Base-by-base conservation (phyloP, 2,888 invertebrate genomes). In the Habroteleia sp. region DNA sequence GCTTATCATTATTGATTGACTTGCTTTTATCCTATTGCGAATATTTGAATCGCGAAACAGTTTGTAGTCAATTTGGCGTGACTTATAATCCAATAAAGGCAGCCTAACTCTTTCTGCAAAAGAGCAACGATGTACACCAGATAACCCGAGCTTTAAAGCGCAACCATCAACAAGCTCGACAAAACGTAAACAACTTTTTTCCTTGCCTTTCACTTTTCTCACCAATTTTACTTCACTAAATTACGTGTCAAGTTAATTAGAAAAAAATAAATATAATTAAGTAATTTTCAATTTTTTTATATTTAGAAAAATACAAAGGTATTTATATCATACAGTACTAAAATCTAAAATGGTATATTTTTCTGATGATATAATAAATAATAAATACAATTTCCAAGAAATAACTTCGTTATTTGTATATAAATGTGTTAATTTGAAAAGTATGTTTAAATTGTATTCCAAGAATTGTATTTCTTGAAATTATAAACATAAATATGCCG, bases 41-140 rank as follows among this genome's bases (percentile, higher is more conserved):
- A 65, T 62, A 69, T 68, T 63, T 31, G 50, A 41, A 54, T 50
- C 44, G 44, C 52, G 62, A 63, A 72, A 72, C 63, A 56, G 58
- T 73, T 73, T 73, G 68, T 60, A 69, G 63, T 66, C 73, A 46
- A 76, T 73, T 73, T 68, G 65, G 74, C 74, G 74, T 66, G 74
- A 74, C 74, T 74, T 74, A 74, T 74, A 74, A 74, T 74, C 74
- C 56, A 74, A 74, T 74, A 68, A 68, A 74, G 54, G 62, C 54
- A 10, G 74, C 63, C 74, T 69, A 69, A 74, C 74, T 69, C 69
- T 74, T 69, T 74, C 74, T 46, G 63, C 69, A 69, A 69, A 74
- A 69, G 74, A 74, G 68, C 68, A 63, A 10, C 63, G 63, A 74
- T 74, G 74, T 48, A 73, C 65, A 65, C 54, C 39, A 63, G 74